Evolutionary conservation across 2,113 vertebrate species (phyloP).

Genomic region (Ammospiza caudacuta): DNA sequence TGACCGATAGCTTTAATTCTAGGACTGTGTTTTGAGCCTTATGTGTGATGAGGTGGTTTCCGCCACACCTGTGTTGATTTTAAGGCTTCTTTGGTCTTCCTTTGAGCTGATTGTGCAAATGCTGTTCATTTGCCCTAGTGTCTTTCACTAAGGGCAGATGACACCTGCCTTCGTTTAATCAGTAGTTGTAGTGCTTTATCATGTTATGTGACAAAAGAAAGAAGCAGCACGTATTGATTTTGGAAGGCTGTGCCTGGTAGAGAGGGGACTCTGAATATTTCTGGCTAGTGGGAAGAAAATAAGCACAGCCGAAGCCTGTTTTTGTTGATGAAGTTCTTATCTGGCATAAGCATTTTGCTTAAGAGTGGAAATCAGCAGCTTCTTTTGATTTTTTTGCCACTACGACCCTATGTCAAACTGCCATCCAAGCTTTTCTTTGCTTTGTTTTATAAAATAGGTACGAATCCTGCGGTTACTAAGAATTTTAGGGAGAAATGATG

Average conservation of each 20-base stretch:
- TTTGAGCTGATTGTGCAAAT: background rate
- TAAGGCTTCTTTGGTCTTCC: background rate
- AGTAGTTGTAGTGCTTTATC: background rate
- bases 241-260: background rate
- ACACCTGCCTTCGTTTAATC: background rate
- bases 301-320: background rate
- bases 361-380: background rate
- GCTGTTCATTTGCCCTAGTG: background rate
- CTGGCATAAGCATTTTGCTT: background rate
- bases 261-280: background rate
- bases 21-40: background rate
- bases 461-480: slow-evolving; percentile 97
- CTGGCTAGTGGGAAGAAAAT: background rate
- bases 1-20: background rate
- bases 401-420: background rate
- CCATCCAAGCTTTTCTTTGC: background rate
- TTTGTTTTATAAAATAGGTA: slow-evolving; percentile 80
- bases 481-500: slow-evolving; percentile 96
- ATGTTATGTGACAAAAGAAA: background rate
- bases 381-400: background rate
- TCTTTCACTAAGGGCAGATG: too few species aligned
- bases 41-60: background rate
- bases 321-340: background rate
- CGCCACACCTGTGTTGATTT: background rate
- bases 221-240: background rate